These are phyloP conservation scores for Meliscaeva auricollis DNA, from an alignment of 2,888 invertebrate species.

Conservation along the genomic window DNA sequence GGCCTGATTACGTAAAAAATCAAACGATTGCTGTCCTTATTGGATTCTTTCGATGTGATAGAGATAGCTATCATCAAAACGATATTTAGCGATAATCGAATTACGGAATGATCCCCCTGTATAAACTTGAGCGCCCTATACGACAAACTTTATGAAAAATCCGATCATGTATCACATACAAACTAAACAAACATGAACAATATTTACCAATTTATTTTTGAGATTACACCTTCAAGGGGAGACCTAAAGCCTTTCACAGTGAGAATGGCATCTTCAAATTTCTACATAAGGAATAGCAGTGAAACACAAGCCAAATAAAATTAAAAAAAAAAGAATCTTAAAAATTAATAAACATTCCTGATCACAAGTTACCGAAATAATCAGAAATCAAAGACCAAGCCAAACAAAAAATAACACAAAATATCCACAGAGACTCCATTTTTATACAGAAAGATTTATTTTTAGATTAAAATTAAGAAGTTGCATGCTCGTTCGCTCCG, in stretches of 20 bases:
- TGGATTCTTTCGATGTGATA: too few species aligned
- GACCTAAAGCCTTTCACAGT: conserved; percentile 39
- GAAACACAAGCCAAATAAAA: conserved; percentile 13
- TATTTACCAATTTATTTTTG: conserved; percentile 45
- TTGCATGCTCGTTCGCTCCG: conserved; percentile 28
- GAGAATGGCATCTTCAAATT: conserved; percentile 48
- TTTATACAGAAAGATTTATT: conserved; percentile 52
- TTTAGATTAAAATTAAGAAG: conserved; percentile 64
- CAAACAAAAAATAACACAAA: conserved; percentile 19
- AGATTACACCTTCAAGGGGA: conserved; percentile 32
- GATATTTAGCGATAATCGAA: too few species aligned
- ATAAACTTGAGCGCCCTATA: too few species aligned
- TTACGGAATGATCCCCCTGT: too few species aligned
- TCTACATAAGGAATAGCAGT: not conserved
- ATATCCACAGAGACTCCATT: conserved; percentile 29
- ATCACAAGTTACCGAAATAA: conserved; percentile 35
- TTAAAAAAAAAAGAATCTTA: conserved; percentile 29
- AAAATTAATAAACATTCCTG: conserved; percentile 44
- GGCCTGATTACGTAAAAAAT: too few species aligned
- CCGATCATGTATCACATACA: not conserved
- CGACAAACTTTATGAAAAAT: not conserved
- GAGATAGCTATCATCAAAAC: too few species aligned
- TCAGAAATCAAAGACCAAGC: conserved; percentile 49
- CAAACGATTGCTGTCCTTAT: too few species aligned
- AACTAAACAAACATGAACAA: conserved; percentile 3